phyloP scores from a whole-genome alignment of 2,797 vertebrate genomes.

The Jordanella pulchra region DNA sequence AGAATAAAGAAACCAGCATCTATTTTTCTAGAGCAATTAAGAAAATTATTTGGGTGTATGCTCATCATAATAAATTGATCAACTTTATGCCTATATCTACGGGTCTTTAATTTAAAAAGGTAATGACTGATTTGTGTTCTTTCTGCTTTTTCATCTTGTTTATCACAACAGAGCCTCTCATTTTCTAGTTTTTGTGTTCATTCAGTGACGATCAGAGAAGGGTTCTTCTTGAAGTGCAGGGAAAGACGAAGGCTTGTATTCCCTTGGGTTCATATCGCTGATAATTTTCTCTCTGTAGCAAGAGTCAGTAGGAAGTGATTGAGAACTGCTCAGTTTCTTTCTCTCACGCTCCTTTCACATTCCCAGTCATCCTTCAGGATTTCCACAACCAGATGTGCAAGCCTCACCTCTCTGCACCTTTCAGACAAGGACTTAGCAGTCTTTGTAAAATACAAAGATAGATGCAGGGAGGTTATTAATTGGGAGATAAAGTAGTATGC shows the following conservation, averaged over 20 bases:
- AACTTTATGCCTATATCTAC: conserved; percentile 16
- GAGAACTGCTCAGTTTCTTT: conserved; percentile 52
- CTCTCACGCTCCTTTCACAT: conserved; percentile 62
- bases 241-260: conserved; percentile 29
- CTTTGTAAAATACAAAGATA: background rate
- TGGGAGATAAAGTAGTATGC: background rate
- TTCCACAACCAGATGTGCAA: conserved; percentile 45
- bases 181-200: background rate
- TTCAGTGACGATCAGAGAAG: background rate
- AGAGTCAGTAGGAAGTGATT: conserved; percentile 70
- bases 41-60: conserved; percentile 4
- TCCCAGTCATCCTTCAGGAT: conserved; percentile 54
- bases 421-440: conserved; percentile 36
- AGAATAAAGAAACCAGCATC: background rate
- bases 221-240: conserved; percentile 20
- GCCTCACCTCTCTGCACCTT: conserved; percentile 37
- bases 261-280: conserved; percentile 26
- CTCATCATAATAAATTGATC: conserved; percentile 20
- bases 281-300: conserved; percentile 54
- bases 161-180: conserved; percentile 5
- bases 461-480: conserved; percentile 12
- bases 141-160: background rate
- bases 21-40: background rate
- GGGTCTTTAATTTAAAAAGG: conserved; percentile 18
- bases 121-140: background rate